Evolutionary conservation across 2,888 invertebrate genomes (phyloP).

Genomic region (Melinaea marsaeus): DNA sequence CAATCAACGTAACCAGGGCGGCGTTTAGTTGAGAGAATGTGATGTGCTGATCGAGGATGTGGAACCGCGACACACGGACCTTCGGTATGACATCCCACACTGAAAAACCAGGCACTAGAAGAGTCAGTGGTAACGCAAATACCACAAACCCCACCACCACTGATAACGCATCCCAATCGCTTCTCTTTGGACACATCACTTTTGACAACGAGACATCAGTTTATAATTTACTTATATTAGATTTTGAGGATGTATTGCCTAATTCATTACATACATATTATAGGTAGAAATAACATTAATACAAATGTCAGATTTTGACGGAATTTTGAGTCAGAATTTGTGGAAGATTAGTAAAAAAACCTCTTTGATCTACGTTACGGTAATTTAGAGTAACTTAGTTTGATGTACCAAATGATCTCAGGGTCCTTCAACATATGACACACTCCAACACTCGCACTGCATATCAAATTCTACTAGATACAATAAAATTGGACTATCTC

Average conservation of each 20-base stretch:
- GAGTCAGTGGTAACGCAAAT: conserved; percentile 59
- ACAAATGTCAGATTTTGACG: too few relatives aligned
- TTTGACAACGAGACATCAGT: conserved; percentile 21
- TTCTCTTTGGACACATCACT: conserved; percentile 39
- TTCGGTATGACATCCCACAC: conserved; percentile 64
- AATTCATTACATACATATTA: not conserved
- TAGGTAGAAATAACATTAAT: not conserved
- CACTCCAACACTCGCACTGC: conserved; percentile 56
- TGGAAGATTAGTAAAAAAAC: not conserved
- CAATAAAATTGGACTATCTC: conserved; percentile 78
- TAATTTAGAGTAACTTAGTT: conserved; percentile 32
- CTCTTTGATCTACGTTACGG: not conserved
- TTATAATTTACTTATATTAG: not conserved
- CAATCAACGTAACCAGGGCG: conserved; percentile 41
- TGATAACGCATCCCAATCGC: conserved; percentile 34
- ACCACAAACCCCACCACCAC: conserved; percentile 42
- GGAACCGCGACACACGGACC: conserved; percentile 52
- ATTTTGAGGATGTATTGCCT: not conserved
- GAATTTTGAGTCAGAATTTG: too few relatives aligned
- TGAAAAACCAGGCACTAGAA: conserved; percentile 59
- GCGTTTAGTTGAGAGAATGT: conserved; percentile 60
- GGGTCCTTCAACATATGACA: conserved; percentile 39
- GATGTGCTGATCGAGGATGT: conserved; percentile 47
- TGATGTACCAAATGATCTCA: conserved; percentile 49
- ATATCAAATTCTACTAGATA: conserved; percentile 77